Evolutionary conservation across 2,797 vertebrate genomes (phyloP), one percentile per base, ranked within the genome.

Genomic region (Eleutherodactylus coqui): DNA sequence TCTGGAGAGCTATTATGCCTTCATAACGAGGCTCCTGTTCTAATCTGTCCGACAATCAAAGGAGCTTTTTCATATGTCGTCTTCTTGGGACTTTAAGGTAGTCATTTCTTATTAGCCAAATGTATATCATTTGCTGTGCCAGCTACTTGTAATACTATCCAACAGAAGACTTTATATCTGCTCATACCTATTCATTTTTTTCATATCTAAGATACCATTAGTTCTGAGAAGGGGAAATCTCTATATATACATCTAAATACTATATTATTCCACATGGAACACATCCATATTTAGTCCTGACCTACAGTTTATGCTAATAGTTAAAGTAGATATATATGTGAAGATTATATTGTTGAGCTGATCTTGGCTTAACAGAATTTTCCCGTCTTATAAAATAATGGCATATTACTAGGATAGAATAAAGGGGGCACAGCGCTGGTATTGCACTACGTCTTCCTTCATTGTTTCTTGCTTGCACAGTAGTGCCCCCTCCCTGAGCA

Each of bases 1-100:
- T 87, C 73, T 87, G 73, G 38, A 86, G 85, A 49, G 86, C 81
- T 79, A 87, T 87, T 87, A 87, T 87, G 41, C 81, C 62, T 73
- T 83, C 81, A 79, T 79, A 83, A 60, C 36, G 36, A 83, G 85
- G 58, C 85, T 86, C 85, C 85, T 78, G 72, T 58, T 49, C 47
- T 87, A 83, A 87, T 87, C 86, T 87, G 43, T 47, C 38, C 83
- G 86, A 83, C 80, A 79, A 83, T 86, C 79, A 82, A 82, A 75
- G 64, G 51, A 73, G 77, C 64, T 43, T 85, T 85, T 64, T 85
- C 51, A 73, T 60, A 85, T 62, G 27, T 80, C 77, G 53, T 41
- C 43, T 64, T 45, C 70, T 60, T 60, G 51, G 24, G 29, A n/a
- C 13, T 51, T 82, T 67, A 81, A 82, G 43, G 43, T 84, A 67